phyloP scores from a whole-genome alignment of 1,140 invertebrate species.

The Dendrolimus kikuchii region DNA sequence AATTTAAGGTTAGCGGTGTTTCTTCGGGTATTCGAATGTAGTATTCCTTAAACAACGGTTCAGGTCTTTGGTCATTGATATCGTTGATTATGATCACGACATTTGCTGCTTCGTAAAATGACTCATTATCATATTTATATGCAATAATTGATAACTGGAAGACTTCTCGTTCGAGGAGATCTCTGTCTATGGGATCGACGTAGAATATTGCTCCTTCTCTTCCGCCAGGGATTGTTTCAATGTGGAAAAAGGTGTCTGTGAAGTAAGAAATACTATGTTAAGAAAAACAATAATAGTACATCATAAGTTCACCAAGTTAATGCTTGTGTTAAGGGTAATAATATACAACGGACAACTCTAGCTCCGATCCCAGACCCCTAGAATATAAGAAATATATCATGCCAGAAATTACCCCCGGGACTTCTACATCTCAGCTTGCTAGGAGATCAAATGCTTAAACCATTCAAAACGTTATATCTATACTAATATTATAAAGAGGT shows the following conservation, averaged over 20 bases:
- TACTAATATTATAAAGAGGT: too few species aligned
- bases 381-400: too few species aligned
- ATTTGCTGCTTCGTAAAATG: conserved; percentile 36
- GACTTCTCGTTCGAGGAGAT: conserved; percentile 64
- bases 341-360: too few species aligned
- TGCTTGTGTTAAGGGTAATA: too few species aligned
- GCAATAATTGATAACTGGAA: conserved; percentile 68
- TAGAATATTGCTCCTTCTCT: conserved; percentile 49
- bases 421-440: too few species aligned
- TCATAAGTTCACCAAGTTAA: too few species aligned
- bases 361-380: too few species aligned
- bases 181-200: conserved; percentile 70
- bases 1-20: conserved; percentile 57
- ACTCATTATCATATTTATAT: conserved; percentile 63
- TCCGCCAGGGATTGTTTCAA: conserved; percentile 45
- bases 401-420: too few species aligned
- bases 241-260: conserved; percentile 44
- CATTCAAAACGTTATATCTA: too few species aligned
- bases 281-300: background rate
- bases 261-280: conserved; percentile 4
- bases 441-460: too few species aligned
- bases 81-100: conserved; percentile 72
- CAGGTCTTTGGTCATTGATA: conserved; percentile 71
- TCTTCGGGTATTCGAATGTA: conserved; percentile 56
- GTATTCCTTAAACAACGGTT: conserved; percentile 42